Evolutionary conservation across 1,140 invertebrate species (phyloP).

Genomic region (Microplitis demolitor): DNA sequence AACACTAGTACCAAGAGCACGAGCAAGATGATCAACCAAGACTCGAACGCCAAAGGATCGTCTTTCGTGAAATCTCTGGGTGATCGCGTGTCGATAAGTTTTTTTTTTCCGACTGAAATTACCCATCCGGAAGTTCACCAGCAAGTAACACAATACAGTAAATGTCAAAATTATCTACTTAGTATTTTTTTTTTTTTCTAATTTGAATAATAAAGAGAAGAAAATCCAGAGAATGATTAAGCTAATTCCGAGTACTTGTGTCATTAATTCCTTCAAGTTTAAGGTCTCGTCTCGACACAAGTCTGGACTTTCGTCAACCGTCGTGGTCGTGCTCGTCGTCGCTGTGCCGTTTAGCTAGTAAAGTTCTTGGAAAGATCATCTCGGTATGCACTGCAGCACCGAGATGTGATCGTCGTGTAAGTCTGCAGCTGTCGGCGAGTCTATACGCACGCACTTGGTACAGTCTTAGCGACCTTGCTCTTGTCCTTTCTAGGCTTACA

Average conservation of each 20-base stretch:
- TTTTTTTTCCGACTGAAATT: background rate
- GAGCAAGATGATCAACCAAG: background rate
- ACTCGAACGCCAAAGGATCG: background rate
- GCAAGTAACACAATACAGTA: background rate
- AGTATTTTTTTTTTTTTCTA: background rate
- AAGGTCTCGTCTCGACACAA: constrained; percentile 1
- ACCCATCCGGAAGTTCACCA: constrained; percentile 8
- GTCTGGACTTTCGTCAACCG: constrained; percentile 22
- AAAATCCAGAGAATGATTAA: background rate
- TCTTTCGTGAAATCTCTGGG: constrained; percentile 8
- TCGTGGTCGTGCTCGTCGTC: no score
- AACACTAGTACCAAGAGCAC: background rate
- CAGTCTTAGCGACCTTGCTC: constrained; percentile 21
- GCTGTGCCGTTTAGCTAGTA: background rate
- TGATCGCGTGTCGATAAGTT: constrained; percentile 9
- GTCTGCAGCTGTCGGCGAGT: constrained; percentile 18
- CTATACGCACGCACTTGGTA: constrained; percentile 5
- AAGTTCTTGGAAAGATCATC: constrained; percentile 23
- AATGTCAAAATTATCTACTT: background rate
- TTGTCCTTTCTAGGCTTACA: constrained; percentile 14
- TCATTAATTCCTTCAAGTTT: constrained; percentile 24
- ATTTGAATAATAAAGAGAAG: background rate
- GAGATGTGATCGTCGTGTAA: constrained; percentile 13
- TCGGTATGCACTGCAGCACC: constrained; percentile 7
- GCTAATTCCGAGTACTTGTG: constrained; percentile 16